These are phyloP conservation scores for Artibeus jamaicensis DNA, from an alignment of 2,797 vertebrate genomes.

Conservation along the genomic window DNA sequence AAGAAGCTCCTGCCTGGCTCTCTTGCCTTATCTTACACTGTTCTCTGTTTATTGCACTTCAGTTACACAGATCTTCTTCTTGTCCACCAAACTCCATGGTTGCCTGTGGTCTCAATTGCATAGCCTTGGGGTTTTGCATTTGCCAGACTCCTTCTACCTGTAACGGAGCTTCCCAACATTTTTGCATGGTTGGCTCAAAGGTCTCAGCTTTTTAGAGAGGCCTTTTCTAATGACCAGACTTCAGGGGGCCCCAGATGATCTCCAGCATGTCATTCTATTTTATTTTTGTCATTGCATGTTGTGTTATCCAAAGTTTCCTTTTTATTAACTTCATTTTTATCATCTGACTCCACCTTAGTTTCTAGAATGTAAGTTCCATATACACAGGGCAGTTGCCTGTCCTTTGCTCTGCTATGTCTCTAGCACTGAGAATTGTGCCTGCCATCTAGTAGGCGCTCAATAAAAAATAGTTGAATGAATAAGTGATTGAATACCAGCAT, in stretches of 20 bases:
- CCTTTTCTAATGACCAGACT: not conserved
- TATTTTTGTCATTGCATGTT: not conserved
- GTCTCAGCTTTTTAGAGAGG: not conserved
- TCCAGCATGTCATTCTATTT: not conserved
- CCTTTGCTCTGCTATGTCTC: not conserved
- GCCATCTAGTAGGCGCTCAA: not conserved
- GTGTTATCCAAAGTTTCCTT: not conserved
- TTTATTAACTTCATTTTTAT: not conserved
- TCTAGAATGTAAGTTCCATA: not conserved
- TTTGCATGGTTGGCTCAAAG: not conserved
- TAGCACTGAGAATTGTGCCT: not conserved
- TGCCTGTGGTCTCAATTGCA: not conserved
- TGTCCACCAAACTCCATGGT: not conserved
- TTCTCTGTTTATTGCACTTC: not conserved
- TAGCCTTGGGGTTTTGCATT: not conserved
- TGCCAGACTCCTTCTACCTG: not conserved
- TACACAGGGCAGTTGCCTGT: not conserved
- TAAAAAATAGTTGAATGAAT: constrained; percentile 20
- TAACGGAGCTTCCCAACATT: not conserved
- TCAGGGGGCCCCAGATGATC: not conserved
- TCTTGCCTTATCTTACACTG: not conserved
- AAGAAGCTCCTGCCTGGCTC: not conserved
- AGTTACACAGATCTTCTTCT: not conserved
- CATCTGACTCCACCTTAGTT: not conserved
- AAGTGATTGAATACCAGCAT: constrained; percentile 26